Evolutionary conservation across 2,888 invertebrate species (phyloP).

Genomic region (Trichacis sp.): DNA sequence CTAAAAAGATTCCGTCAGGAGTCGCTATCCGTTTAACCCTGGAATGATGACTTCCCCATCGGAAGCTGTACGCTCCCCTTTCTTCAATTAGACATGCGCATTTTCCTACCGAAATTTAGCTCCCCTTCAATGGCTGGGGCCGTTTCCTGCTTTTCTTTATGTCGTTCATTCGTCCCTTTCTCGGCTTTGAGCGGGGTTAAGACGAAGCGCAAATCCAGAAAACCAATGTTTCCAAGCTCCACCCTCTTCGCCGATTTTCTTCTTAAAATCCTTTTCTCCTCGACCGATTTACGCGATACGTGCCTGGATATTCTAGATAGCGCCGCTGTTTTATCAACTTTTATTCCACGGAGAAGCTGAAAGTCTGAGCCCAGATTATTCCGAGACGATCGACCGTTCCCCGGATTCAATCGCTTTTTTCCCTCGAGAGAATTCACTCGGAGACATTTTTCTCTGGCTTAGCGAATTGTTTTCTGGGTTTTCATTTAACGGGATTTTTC

Average conservation of each 20-base stretch:
- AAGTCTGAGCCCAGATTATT: slow-evolving; percentile 15
- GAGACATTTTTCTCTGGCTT: slow-evolving; percentile 9
- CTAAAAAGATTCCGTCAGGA: slow-evolving; percentile 53
- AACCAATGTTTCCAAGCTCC: slow-evolving; percentile 47
- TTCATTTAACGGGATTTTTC: too few species aligned
- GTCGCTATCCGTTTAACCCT: slow-evolving; percentile 50
- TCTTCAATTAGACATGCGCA: slow-evolving; percentile 11
- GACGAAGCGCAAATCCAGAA: slow-evolving; percentile 44
- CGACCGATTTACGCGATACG: slow-evolving; percentile 27
- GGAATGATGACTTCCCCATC: slow-evolving; percentile 49
- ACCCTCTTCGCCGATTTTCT: slow-evolving; percentile 45
- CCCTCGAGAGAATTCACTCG: not conserved
- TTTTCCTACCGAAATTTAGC: slow-evolving; percentile 7
- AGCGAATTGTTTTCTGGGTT: too few species aligned
- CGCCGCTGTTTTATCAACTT: slow-evolving; percentile 33
- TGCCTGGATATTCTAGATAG: slow-evolving; percentile 28
- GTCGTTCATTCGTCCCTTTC: slow-evolving; percentile 54
- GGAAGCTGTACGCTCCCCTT: slow-evolving; percentile 14
- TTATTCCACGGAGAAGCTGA: slow-evolving; percentile 11
- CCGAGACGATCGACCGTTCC: not conserved
- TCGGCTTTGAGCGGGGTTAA: slow-evolving; percentile 25
- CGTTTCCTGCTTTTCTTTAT: slow-evolving; percentile 25
- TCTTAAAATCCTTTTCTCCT: slow-evolving; percentile 48
- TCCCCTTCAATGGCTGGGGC: slow-evolving; percentile 6
- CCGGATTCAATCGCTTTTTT: not conserved